Evolutionary conservation across 1,140 invertebrate species (phyloP).

Genomic region (Melanaphis sacchari): DNA sequence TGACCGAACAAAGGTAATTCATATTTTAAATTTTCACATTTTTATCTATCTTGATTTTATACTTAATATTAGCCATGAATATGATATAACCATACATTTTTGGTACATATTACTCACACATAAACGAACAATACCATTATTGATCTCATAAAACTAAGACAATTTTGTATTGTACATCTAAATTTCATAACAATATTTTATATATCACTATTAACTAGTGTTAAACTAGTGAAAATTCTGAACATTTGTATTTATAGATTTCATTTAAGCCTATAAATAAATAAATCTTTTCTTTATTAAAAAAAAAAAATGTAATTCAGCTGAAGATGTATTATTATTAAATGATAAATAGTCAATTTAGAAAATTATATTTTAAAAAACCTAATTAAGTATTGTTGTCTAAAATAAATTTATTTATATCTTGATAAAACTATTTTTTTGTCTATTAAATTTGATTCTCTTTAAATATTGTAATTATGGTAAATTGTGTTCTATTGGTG

Average conservation of each 20-base stretch:
- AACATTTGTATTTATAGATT: neutral
- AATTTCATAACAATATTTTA: neutral
- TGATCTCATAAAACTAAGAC: neutral
- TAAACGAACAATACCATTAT: neutral
- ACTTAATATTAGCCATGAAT: neutral
- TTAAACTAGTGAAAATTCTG: neutral
- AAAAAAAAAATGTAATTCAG: neutral
- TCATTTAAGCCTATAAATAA: neutral
- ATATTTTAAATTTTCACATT: neutral
- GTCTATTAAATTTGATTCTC: neutral
- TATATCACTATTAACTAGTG: too few species aligned
- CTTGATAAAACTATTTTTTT: neutral
- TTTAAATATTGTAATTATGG: neutral
- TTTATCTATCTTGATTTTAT: neutral
- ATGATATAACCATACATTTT: neutral
- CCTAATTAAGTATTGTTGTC: neutral
- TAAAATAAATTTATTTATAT: neutral
- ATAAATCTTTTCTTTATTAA: neutral
- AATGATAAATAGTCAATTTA: neutral
- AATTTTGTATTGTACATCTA: neutral
- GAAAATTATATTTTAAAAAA: neutral
- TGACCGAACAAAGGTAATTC: constrained; percentile 80
- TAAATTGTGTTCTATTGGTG: neutral
- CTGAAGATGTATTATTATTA: too few species aligned
- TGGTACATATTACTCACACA: neutral